phyloP scores from a whole-genome alignment of 2,113 vertebrate species.

The Heterotis niloticus region DNA sequence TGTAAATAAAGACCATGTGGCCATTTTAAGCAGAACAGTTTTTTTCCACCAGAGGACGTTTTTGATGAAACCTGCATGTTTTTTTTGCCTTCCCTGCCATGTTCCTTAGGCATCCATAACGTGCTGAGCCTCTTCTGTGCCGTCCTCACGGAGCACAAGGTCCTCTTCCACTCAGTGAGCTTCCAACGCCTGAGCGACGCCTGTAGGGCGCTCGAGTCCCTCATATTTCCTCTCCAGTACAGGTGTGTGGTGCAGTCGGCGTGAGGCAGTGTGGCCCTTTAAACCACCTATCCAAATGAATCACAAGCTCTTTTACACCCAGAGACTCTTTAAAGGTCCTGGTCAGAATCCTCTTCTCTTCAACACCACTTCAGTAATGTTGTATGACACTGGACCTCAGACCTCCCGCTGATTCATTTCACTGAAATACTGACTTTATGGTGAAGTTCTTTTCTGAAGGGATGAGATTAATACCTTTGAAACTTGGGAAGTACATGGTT shows the following conservation, averaged over 20 bases:
- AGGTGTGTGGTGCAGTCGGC: slow-evolving; percentile 53
- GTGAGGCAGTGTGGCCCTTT: neutral
- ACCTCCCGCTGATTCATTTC: no score
- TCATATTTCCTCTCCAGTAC: slow-evolving; percentile 97
- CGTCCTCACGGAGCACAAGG: slow-evolving; percentile 94
- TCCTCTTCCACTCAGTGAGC: slow-evolving; percentile 94
- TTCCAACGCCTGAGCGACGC: slow-evolving; percentile 95
- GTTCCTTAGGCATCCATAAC: slow-evolving; percentile 87
- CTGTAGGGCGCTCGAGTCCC: slow-evolving; percentile 84
- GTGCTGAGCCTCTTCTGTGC: slow-evolving; percentile 93
- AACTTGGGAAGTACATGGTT: neutral
- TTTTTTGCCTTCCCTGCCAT: slow-evolving; percentile 33
- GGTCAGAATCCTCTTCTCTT: no score
- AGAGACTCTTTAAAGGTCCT: no score
- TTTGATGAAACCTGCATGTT: slow-evolving; percentile 27
- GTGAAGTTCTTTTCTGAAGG: no score
- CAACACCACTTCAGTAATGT: no score
- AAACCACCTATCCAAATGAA: no score
- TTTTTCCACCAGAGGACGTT: neutral
- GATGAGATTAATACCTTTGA: neutral
- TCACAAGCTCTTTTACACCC: no score
- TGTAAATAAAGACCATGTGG: neutral
- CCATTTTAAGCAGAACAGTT: neutral
- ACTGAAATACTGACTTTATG: no score
- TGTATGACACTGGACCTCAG: no score